phyloP scores from a whole-genome alignment of 2,113 vertebrate genomes.

The Perccottus glenii region DNA sequence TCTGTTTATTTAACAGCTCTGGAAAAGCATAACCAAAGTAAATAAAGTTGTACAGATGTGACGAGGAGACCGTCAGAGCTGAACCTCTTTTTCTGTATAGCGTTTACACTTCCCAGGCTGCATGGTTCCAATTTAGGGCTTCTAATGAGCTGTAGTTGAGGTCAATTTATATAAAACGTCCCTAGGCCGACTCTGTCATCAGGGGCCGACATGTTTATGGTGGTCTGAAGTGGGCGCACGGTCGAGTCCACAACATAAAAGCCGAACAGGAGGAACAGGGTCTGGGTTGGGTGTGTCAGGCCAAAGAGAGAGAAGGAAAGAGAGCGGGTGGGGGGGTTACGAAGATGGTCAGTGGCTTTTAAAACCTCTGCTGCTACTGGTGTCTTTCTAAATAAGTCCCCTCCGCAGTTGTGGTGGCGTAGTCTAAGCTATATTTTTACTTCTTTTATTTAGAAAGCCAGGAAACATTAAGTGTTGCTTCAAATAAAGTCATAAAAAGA shows the following conservation, averaged over 20 bases:
- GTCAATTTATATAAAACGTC: constrained; percentile 83
- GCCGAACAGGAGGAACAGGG: constrained; percentile 63
- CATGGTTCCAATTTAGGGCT: constrained; percentile 83
- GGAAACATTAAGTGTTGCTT: constrained; percentile 80
- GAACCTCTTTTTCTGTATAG: constrained; percentile 53
- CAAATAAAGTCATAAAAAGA: constrained; percentile 77
- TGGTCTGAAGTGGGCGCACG: constrained; percentile 82
- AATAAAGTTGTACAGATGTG: neutral
- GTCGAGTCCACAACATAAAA: constrained; percentile 81
- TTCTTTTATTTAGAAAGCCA: constrained; percentile 77
- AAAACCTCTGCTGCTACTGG: constrained; percentile 68
- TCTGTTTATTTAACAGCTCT: neutral
- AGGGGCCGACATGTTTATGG: constrained; percentile 82
- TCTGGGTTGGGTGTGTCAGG: constrained; percentile 76
- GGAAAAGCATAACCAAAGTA: neutral
- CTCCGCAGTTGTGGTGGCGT: constrained; percentile 63
- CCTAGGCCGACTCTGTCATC: constrained; percentile 82
- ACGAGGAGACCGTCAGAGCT: constrained; percentile 22
- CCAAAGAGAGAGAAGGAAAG: constrained; percentile 27
- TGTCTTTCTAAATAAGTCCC: constrained; percentile 73
- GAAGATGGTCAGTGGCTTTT: constrained; percentile 80
- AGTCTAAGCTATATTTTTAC: constrained; percentile 79
- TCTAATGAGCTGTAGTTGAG: constrained; percentile 86
- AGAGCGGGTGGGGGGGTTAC: constrained; percentile 51
- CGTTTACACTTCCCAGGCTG: constrained; percentile 72